These are phyloP conservation scores for Bombus sibiricus DNA, from an alignment of 1,140 invertebrate species.

Conservation along the genomic window DNA sequence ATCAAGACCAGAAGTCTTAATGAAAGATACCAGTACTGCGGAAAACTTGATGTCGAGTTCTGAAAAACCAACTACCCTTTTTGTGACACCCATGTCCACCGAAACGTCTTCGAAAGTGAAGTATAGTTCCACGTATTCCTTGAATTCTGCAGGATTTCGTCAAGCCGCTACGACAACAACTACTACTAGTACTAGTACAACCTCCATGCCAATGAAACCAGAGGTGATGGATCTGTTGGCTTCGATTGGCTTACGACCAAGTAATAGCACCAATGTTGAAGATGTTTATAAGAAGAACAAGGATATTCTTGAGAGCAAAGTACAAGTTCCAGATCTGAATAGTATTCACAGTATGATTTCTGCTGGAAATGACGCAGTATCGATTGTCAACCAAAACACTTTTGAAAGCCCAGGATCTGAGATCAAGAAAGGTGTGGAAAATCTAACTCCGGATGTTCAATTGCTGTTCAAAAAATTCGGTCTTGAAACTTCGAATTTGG, in stretches of 20 bases:
- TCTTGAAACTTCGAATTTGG: slow-evolving; percentile 65
- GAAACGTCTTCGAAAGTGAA: slow-evolving; percentile 42
- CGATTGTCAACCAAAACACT: slow-evolving; percentile 69
- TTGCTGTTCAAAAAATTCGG: slow-evolving; percentile 78
- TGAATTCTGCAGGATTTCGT: slow-evolving; percentile 59
- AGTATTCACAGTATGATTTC: slow-evolving; percentile 44
- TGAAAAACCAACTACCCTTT: slow-evolving; percentile 65
- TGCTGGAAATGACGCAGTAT: slow-evolving; percentile 36
- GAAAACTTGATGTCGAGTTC: slow-evolving; percentile 30
- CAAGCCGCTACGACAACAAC: slow-evolving; percentile 54
- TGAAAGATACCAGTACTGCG: not conserved
- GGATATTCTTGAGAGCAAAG: slow-evolving; percentile 51
- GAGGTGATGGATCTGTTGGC: slow-evolving; percentile 79
- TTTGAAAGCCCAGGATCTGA: slow-evolving; percentile 64
- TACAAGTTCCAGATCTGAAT: slow-evolving; percentile 49
- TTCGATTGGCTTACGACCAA: slow-evolving; percentile 76
- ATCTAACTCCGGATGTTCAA: slow-evolving; percentile 78
- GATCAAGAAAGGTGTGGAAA: slow-evolving; percentile 73
- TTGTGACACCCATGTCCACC: slow-evolving; percentile 74
- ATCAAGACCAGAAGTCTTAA: not conserved
- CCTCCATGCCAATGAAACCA: slow-evolving; percentile 69
- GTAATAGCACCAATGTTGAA: slow-evolving; percentile 41
- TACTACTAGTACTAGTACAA: slow-evolving; percentile 24
- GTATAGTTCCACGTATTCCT: slow-evolving; percentile 57
- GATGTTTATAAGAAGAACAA: slow-evolving; percentile 54